Percentiles rank a stretch among this genome's conserved stretches.
Evolutionary conservation across 2,113 vertebrate species (phyloP).

Genomic region (Leucosticte australis): DNA sequence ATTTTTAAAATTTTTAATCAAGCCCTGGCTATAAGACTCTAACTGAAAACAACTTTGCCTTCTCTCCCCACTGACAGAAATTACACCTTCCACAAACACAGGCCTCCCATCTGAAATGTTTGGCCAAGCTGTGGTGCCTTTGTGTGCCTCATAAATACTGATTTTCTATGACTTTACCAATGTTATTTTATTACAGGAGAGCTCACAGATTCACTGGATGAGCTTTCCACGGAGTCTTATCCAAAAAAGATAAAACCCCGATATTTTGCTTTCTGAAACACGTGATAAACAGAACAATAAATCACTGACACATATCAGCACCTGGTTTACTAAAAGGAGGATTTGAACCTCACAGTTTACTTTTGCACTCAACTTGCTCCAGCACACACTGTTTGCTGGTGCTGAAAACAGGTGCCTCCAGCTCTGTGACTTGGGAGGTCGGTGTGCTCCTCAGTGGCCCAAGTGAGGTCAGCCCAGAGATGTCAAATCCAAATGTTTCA

Average conservation of each 20-base stretch:
- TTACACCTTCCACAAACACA: background rate
- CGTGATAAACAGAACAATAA: background rate
- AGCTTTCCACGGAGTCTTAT: background rate
- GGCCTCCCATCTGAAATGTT: rapidly evolving
- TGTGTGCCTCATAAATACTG: background rate
- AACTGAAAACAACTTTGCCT: background rate
- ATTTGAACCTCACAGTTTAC: background rate
- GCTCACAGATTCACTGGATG: background rate
- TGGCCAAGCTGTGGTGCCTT: background rate
- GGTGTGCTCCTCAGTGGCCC: background rate
- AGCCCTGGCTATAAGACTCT: background rate
- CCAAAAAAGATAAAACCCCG: rapidly evolving
- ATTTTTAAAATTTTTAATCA: background rate
- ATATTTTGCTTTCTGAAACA: background rate
- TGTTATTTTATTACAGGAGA: rapidly evolving
- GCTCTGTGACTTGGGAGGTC: background rate
- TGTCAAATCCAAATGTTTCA: background rate
- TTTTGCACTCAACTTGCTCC: background rate
- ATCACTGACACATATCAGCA: background rate
- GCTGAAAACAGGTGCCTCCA: background rate
- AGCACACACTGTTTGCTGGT: background rate
- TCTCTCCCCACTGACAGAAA: background rate
- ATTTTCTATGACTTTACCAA: background rate
- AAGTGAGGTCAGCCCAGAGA: background rate
- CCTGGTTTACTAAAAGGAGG: background rate